phyloP scores from a whole-genome alignment of 1,140 invertebrate species.

The Anoplophora glabripennis region DNA sequence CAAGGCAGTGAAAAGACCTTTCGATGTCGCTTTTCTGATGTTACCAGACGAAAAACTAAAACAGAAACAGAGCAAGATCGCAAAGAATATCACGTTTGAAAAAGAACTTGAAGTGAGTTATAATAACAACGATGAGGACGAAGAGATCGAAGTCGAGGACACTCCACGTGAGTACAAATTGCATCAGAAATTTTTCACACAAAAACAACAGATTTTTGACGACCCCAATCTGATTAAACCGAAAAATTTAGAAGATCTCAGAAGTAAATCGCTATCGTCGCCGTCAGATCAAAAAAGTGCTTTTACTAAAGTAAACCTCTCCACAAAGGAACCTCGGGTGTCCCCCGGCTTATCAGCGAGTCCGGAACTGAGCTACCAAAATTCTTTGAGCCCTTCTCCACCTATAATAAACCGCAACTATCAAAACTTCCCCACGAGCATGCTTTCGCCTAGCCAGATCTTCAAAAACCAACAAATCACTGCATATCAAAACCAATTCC shows the following conservation, averaged over 20 bases:
- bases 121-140: slow-evolving; percentile 40
- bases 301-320: slow-evolving; percentile 70
- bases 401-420: slow-evolving; percentile 49
- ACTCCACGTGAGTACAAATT: slow-evolving; percentile 45
- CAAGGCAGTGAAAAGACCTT: slow-evolving; percentile 65
- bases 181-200: slow-evolving; percentile 43
- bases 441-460: slow-evolving; percentile 53
- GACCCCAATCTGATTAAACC: slow-evolving; percentile 57
- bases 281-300: slow-evolving; percentile 59
- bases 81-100: slow-evolving; percentile 28
- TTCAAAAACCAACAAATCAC: slow-evolving; percentile 54
- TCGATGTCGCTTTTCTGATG: slow-evolving; percentile 85
- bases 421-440: slow-evolving; percentile 52
- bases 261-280: slow-evolving; percentile 25
- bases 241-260: slow-evolving; percentile 48
- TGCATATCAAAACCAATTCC: slow-evolving; percentile 53
- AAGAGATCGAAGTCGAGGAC: slow-evolving; percentile 54
- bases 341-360: slow-evolving; percentile 68
- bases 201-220: slow-evolving; percentile 60
- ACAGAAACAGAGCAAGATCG: slow-evolving; percentile 56
- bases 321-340: slow-evolving; percentile 50
- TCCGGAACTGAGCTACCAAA: slow-evolving; percentile 71
- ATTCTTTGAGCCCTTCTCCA: slow-evolving; percentile 69
- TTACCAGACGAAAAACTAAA: slow-evolving; percentile 77
- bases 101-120: slow-evolving; percentile 41